Base-by-base conservation (phyloP, 2,113 vertebrate genomes). In the Taurulus bubalis region DNA sequence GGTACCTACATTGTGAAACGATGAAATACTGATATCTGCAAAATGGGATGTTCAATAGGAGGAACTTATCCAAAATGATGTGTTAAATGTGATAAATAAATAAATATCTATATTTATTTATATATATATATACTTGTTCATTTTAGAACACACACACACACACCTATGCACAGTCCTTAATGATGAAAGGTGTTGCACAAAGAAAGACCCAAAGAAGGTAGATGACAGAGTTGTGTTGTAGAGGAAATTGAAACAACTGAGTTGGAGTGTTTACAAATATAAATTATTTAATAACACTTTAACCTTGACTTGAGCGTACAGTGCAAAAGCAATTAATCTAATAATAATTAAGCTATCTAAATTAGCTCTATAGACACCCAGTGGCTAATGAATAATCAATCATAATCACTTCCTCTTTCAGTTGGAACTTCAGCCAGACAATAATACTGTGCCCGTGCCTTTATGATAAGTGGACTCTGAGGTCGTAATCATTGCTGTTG, bases 201-300 rank as follows among this genome's bases (percentile, higher is more conserved):
- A 40, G 15, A 45, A 5, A 47, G 62, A 68, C 28, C 14, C 26
- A 71, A 59, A 53, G 53, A 62, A 68, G 67, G 53, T 51, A 11
- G 7, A 36, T 55, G 82, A 81, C 67, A 64, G 71, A 49, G 36
- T 15, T 53, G 28, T 72, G 58, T 32, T 72, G 58, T 32, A 34
- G 28, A 32, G 28, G 24, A 51, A 51, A 69, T 32, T 79, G 51
- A 91, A 89, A 88, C 63, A 89, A 89, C 75, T 85, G 76, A 76
- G 77, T 71, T 77, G 70, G 83, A 90, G 86, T 80, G 89, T 76
- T 90, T 86, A 87, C 85, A 82, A 83, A 90, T 90, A 84, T 72
- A 88, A 90, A 90, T 92, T 75, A 91, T 93, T 89, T 90, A 91
- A 88, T 80, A 87, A 91, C 87, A 92, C 87, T 92, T 92, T 93